Base-by-base conservation (phyloP, 2,113 vertebrate species). In the Sylvietta virens region DNA sequence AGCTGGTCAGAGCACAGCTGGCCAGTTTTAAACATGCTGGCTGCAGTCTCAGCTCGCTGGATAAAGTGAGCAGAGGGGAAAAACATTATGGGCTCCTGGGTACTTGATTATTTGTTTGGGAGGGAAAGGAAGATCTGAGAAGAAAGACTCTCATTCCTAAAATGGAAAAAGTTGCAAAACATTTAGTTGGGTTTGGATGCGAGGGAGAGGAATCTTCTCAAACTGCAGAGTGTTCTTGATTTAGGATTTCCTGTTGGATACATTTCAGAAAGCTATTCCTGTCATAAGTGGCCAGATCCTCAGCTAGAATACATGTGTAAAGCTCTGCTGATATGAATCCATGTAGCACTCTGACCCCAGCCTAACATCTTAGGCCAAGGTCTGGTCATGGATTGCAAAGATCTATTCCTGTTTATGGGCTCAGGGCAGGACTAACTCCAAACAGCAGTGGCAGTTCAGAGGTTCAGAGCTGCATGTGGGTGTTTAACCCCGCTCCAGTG, bases 241-340 rank as follows among this genome's bases (percentile, higher is more conserved):
- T 97, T 96, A 94, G 93, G 95, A 95, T 97, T 96, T 96, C 95
- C 93, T 95, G 94, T 96, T 96, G 93, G 93, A 95, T 56, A 2
- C 3, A 0, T 90, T 95, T 94, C 94, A 96, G 81, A 94, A 93
- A 90, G 47, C 67, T 93, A 44, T 95, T 93, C 74, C 81, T 96
- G 86, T 94, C 79, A 4, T n/a, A 93, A 95, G 92, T 92, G 91
- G 93, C 87, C 88, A 71, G 90, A 90, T 90, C 87, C 90, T 94
- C 85, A 86, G 71, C 94, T 91, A 72, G 70, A 83, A 66, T 53
- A 64, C 88, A 81, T 78, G 85, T 83, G 67, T 81, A 83, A 93
- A 93, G 79, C 90, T 86, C 64, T 3, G 2, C 71, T 88, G 88
- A 90, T 93, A 90, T 1, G 19, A 78, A 78, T 94, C 92, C n/a